Evolutionary conservation across 2,888 invertebrate genomes (phyloP).

Genomic region (Timema cristinae): DNA sequence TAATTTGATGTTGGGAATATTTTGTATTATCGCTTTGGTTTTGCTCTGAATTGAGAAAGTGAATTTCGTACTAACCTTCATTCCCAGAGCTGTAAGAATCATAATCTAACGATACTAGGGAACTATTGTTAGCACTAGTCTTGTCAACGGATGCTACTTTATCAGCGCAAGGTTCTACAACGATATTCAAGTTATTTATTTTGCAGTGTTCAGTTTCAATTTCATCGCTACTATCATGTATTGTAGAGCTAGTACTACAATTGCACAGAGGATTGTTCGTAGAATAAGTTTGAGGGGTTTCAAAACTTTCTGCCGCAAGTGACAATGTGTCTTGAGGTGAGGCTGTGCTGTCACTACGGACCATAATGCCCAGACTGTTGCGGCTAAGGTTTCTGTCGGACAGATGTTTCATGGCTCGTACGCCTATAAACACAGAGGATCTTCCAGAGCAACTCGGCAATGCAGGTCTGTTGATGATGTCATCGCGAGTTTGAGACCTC

Average conservation of each 20-base stretch:
- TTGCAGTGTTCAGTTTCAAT: too few species aligned
- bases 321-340: too few species aligned
- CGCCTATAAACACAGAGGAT: slow-evolving; percentile 18
- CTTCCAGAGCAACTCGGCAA: slow-evolving; percentile 46
- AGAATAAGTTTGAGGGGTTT: too few species aligned
- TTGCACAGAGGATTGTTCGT: too few species aligned
- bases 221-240: too few species aligned
- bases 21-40: too few species aligned
- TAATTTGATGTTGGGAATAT: too few species aligned
- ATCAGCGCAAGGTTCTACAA: background rate
- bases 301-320: too few species aligned
- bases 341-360: slow-evolving; percentile 42
- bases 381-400: slow-evolving; percentile 5
- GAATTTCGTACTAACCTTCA: background rate
- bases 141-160: background rate
- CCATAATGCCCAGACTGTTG: slow-evolving; percentile 58
- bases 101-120: slow-evolving; percentile 32
- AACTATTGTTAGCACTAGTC: slow-evolving; percentile 10
- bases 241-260: too few species aligned
- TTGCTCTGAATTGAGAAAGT: too few species aligned
- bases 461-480: slow-evolving; percentile 54
- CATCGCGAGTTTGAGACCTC: slow-evolving; percentile 44
- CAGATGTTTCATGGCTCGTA: slow-evolving; percentile 22
- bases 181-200: too few species aligned
- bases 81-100: slow-evolving; percentile 30